A percentile compares a stretch with the other conserved stretches of the same genome.
Evolutionary conservation across 1,140 invertebrate genomes (phyloP).

Genomic region (Ctenoplectra terminalis): DNA sequence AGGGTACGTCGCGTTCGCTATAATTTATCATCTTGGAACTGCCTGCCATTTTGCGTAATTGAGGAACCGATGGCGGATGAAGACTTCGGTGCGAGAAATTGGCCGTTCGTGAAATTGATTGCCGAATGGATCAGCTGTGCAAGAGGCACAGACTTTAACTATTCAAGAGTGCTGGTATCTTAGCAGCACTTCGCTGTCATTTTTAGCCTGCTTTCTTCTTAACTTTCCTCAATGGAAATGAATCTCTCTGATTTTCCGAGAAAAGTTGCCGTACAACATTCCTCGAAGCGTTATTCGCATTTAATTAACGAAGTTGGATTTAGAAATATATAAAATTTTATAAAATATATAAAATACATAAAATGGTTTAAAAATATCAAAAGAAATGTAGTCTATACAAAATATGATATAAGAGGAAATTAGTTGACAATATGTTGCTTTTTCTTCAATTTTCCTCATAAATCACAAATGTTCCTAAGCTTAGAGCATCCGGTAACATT

Average conservation of each 20-base stretch:
- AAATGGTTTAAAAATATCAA: too few relatives aligned
- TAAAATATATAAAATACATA: too few relatives aligned
- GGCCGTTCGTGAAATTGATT: slow-evolving; percentile 69
- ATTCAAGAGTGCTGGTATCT: slow-evolving; percentile 27
- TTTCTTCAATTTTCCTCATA: too few relatives aligned
- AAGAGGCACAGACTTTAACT: slow-evolving; percentile 31
- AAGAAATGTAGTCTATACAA: too few relatives aligned
- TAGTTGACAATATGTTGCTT: too few relatives aligned
- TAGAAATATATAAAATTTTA: too few relatives aligned
- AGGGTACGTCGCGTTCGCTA: slow-evolving; percentile 51
- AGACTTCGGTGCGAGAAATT: slow-evolving; percentile 62
- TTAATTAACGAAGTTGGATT: neutral
- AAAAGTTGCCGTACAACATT: neutral
- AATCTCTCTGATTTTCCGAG: slow-evolving; percentile 28
- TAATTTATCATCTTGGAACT: slow-evolving; percentile 68
- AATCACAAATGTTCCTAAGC: too few relatives aligned
- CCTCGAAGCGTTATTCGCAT: neutral
- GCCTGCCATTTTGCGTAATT: slow-evolving; percentile 67
- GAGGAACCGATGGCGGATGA: slow-evolving; percentile 55
- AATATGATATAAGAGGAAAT: too few relatives aligned
- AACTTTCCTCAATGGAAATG: neutral
- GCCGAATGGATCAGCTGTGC: slow-evolving; percentile 62
- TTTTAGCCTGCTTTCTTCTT: slow-evolving; percentile 10
- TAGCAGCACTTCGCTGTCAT: slow-evolving; percentile 20
- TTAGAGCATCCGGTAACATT: too few relatives aligned